Evolutionary conservation across 2,113 vertebrate species (phyloP), one percentile per base, ranked within the genome.

Genomic region (Eudorcas thomsonii): DNA sequence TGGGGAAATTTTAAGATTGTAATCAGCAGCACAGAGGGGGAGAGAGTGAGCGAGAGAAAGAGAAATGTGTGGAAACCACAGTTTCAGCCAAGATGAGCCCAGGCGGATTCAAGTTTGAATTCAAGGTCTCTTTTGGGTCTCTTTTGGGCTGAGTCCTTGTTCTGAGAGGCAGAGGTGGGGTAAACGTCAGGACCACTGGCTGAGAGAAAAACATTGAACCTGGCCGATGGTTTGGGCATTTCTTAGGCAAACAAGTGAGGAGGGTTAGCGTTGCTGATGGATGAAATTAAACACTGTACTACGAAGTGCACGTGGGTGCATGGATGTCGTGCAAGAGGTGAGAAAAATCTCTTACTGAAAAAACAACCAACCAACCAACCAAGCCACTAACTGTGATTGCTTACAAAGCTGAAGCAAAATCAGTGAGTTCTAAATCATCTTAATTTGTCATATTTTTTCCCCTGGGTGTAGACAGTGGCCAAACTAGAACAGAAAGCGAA

Each of bases 251-350:
- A 94, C 11, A 84, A 93, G 55, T 5, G 11, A 84, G 64, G 2
- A 16, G 36, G 39, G 36, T 95, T 78, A 57, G 23, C n/a, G 8
- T 0, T 1, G 16, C 30, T 8, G 45, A 26, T 48, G 78, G 74
- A 39, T 57, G 26, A 55, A 36, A 45, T 88, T 85, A n/a, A 84
- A 30, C 10, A 7, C 62, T n/a, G n/a, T 9, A 3, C 67, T 90
- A 3, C 0, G 1, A 30, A 52, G n/a, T 0, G 6, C 30, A 16
- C 23, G 5, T 0, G 0, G n/a, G 16, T 0, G 2, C 6, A 1
- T 25, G 30, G 80, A 33, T 2, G 9, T 26, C 28, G 17, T 39
- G 26, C 52, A 25, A 60, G 59, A 62, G 30, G n/a, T 43, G 57
- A 82, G 60, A 90, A 87, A 52, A 36, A 59, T 52, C 64, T 94